phyloP scores from a whole-genome alignment of 2,888 invertebrate genomes.

The Chymomyza caudatula region DNA sequence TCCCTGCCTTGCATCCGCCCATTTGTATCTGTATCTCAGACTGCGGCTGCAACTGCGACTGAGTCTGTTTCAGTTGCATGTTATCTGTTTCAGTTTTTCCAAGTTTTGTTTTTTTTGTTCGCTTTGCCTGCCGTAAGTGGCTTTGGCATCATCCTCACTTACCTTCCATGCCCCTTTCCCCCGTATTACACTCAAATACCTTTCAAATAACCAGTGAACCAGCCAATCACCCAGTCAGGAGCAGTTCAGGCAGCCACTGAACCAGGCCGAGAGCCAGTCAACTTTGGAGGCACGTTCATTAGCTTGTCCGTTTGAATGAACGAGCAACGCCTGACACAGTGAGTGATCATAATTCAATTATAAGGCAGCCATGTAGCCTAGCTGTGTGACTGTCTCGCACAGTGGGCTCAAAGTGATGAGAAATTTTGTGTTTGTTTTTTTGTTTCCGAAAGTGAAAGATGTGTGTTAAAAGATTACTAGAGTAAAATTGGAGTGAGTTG shows the following conservation, averaged over 20 bases:
- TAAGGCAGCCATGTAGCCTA: constrained; percentile 22
- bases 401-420: constrained; percentile 21
- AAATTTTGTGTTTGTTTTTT: constrained; percentile 15
- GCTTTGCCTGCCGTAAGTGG: constrained; percentile 44
- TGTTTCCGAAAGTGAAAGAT: constrained; percentile 20
- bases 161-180: neutral
- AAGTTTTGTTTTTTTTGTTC: constrained; percentile 2
- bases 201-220: constrained; percentile 13
- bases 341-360: constrained; percentile 68
- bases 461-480: neutral
- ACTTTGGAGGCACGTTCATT: constrained; percentile 41
- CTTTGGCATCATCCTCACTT: constrained; percentile 29
- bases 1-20: neutral
- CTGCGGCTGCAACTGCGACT: neutral
- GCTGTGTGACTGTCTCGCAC: too few species aligned
- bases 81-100: constrained; percentile 7
- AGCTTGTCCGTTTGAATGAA: constrained; percentile 34
- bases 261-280: constrained; percentile 12
- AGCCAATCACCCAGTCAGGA: neutral
- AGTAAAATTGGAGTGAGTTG: neutral
- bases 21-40: neutral
- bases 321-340: constrained; percentile 42
- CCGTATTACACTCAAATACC: constrained; percentile 24
- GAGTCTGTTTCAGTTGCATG: neutral
- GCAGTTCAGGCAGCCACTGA: constrained; percentile 1